phyloP scores from a whole-genome alignment of 2,113 vertebrate species.

The Gracilinanus agilis region DNA sequence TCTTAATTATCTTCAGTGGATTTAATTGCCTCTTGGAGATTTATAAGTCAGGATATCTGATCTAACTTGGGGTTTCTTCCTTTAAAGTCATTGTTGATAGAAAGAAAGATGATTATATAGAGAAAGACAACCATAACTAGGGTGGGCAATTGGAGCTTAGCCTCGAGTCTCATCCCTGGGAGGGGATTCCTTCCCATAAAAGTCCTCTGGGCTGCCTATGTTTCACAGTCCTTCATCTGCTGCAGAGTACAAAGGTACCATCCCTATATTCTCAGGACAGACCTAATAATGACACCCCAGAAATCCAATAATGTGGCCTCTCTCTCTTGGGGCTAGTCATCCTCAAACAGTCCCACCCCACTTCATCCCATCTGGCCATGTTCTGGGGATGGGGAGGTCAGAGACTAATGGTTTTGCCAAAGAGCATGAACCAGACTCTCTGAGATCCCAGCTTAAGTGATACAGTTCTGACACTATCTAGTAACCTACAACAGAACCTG shows the following conservation, averaged over 20 bases:
- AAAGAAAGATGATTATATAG: background rate
- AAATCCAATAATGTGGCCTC: background rate
- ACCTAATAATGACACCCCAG: background rate
- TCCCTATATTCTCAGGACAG: background rate
- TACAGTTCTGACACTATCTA: background rate
- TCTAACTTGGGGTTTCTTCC: background rate
- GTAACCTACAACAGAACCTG: background rate
- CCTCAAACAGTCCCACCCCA: background rate
- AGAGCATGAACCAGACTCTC: background rate
- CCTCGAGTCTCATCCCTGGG: background rate
- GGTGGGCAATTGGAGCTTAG: background rate
- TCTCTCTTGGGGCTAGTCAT: background rate
- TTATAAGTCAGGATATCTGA: background rate
- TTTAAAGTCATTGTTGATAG: background rate
- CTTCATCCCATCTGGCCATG: background rate
- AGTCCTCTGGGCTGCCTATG: background rate
- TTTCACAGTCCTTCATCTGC: background rate
- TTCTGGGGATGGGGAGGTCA: background rate
- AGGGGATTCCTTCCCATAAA: background rate
- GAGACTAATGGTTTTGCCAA: background rate
- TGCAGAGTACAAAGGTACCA: background rate
- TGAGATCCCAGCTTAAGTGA: background rate
- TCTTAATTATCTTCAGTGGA: background rate
- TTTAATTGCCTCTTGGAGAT: background rate
- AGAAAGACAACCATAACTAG: background rate